A percentile compares a stretch with the other conserved stretches of the same genome.
Evolutionary conservation across 2,888 invertebrate genomes (phyloP).

Genomic region (Drosophila atroscutellata): DNA sequence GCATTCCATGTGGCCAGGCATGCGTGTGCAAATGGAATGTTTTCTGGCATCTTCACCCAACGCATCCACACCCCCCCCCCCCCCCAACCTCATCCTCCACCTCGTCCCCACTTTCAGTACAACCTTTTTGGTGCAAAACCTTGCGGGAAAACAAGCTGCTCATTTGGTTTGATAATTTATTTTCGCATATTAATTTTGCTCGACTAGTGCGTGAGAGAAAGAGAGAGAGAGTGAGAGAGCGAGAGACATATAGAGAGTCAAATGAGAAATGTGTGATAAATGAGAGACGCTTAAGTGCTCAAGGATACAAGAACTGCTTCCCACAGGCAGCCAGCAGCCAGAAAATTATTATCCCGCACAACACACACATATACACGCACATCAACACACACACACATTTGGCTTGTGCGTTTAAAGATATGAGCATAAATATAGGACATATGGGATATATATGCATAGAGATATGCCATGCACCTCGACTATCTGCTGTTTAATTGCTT

Average conservation of each 20-base stretch:
- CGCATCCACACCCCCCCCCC: neutral
- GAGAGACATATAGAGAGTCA: slow-evolving; percentile 33
- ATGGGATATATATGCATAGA: slow-evolving; percentile 1
- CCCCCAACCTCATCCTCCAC: neutral
- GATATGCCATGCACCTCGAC: neutral
- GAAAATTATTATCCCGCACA: slow-evolving; percentile 52
- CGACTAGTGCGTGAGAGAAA: slow-evolving; percentile 37
- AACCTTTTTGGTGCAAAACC: slow-evolving; percentile 46
- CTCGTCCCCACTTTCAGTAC: neutral
- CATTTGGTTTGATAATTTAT: slow-evolving; percentile 79
- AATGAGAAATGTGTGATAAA: slow-evolving; percentile 79
- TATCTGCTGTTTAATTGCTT: slow-evolving; percentile 60
- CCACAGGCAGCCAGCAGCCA: slow-evolving; percentile 33
- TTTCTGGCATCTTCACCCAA: slow-evolving; percentile 15
- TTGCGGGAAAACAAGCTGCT: slow-evolving; percentile 64
- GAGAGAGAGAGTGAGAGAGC: slow-evolving; percentile 1
- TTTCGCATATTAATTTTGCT: slow-evolving; percentile 79
- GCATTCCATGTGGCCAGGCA: slow-evolving; percentile 62
- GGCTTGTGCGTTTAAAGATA: slow-evolving; percentile 27
- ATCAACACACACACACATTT: slow-evolving; percentile 7
- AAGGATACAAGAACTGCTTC: slow-evolving; percentile 41
- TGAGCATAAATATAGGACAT: slow-evolving; percentile 24
- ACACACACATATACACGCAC: neutral
- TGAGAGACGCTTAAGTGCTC: slow-evolving; percentile 72
- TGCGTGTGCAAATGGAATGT: slow-evolving; percentile 68